Base-by-base conservation (phyloP, 2,888 invertebrate genomes). In the Cephus pulcher region DNA sequence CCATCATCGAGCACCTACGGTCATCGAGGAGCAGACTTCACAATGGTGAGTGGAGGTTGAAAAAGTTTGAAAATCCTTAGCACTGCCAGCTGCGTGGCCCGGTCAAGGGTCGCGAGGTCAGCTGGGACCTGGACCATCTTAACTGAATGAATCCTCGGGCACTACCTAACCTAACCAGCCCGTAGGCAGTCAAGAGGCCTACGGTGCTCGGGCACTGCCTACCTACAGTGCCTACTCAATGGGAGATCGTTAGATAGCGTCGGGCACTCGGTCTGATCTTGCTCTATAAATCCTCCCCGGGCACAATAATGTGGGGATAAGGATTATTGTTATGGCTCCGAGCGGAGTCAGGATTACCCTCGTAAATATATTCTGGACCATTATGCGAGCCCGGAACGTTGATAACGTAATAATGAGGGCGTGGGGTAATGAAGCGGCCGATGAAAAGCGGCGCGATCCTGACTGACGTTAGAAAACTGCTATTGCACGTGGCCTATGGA, bases 241-340 rank as follows among this genome's bases (percentile, higher is more conserved):
- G 89, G 88, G 87, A 89, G 90, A 90, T 90, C 89, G 89, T 90
- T 89, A 87, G 89, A 89, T 89, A 88, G 88, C 85, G 86, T 87
- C 86, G 84, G 77, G 74, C 71, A 77, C 68, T 69, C 40, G 40
- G 56, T 83, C 82, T 80, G 80, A 83, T 85, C 86, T 83, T 84
- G 86, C 88, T 86, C 90, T 89, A 90, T 90, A 90, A 91, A 91
- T 90, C 88, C 89, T 90, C 87, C 85, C 86, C 86, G 87, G 89
- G 90, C 89, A 90, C 90, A 91, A 91, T 91, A 90, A 90, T 90
- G 88, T 86, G 87, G 84, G 89, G 88, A 88, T 89, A 87, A 88
- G 88, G 90, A 90, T 91, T 91, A 91, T 90, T 90, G 90, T 90
- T 90, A 85, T 83, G 82, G 83, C 78, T 76, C 68, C 82, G 75